Evolutionary conservation across 2,797 vertebrate genomes (phyloP).

Genomic region (Xerus rutilus): DNA sequence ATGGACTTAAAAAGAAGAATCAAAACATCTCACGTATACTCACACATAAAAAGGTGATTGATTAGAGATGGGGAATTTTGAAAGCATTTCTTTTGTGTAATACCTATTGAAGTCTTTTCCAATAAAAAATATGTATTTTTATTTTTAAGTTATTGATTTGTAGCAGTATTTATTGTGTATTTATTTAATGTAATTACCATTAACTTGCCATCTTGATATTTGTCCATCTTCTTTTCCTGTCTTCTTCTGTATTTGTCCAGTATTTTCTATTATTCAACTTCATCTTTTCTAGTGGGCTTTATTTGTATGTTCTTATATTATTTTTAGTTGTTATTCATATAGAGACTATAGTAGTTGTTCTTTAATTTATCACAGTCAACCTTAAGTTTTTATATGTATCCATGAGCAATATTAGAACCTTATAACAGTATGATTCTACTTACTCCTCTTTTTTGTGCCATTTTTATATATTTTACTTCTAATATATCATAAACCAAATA

Average conservation of each 20-base stretch:
- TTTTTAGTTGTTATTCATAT: not conserved
- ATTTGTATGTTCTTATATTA: not conserved
- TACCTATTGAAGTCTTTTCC: not conserved
- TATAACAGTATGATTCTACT: too few relatives aligned
- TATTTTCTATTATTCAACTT: not conserved
- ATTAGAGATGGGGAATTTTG: not conserved
- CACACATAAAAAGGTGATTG: not conserved
- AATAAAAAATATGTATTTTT: not conserved
- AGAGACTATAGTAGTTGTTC: not conserved
- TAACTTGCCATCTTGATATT: not conserved
- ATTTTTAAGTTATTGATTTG: not conserved
- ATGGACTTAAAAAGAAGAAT: not conserved
- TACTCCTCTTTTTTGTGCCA: not conserved
- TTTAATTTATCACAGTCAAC: too few relatives aligned
- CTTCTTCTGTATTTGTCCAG: not conserved
- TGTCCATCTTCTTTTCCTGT: not conserved
- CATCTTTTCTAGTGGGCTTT: not conserved
- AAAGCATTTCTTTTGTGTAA: not conserved
- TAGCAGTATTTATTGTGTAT: not conserved
- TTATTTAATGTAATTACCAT: not conserved
- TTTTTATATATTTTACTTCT: constrained; percentile 31
- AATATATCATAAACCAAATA: not conserved
- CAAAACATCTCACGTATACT: not conserved
- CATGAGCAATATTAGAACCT: too few relatives aligned
- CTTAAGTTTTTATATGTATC: too few relatives aligned